Conservation (phyloP, 2,888 invertebrate species). For the Aporophyla nigra region DNA sequence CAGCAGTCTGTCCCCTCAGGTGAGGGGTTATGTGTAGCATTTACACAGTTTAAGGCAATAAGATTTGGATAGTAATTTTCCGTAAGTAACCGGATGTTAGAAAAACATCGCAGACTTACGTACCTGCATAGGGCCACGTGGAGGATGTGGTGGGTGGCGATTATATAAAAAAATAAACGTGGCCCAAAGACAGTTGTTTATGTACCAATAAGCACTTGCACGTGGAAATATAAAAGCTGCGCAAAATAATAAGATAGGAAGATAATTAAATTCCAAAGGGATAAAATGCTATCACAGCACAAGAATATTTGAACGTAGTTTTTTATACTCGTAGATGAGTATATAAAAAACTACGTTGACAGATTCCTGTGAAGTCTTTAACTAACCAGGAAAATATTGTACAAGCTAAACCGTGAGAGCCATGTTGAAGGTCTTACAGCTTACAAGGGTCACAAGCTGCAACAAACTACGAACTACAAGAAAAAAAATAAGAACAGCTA, state of each 20-base stretch:
- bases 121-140: constrained; percentile 30
- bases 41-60: neutral
- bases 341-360: neutral
- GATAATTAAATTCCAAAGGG: neutral
- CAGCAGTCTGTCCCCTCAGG: neutral
- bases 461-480: constrained; percentile 12
- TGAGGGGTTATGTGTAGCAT: neutral
- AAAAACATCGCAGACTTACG: constrained; percentile 13
- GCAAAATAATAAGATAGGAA: neutral
- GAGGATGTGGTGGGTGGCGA: constrained; percentile 32
- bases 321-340: too few relatives aligned
- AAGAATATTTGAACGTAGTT: too few relatives aligned
- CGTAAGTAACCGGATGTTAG: constrained; percentile 12
- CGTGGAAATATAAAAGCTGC: constrained; percentile 12
- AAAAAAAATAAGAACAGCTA: neutral
- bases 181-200: constrained; percentile 6
- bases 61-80: neutral
- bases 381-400: neutral
- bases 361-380: neutral
- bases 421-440: constrained; percentile 7
- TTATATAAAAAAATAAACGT: constrained; percentile 25
- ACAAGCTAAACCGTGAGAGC: neutral
- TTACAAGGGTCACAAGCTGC: constrained; percentile 22
- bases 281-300: neutral
- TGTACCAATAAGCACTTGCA: neutral